Conservation (phyloP, 2,888 invertebrate species). For the Cryptocheilus praepositus region DNA sequence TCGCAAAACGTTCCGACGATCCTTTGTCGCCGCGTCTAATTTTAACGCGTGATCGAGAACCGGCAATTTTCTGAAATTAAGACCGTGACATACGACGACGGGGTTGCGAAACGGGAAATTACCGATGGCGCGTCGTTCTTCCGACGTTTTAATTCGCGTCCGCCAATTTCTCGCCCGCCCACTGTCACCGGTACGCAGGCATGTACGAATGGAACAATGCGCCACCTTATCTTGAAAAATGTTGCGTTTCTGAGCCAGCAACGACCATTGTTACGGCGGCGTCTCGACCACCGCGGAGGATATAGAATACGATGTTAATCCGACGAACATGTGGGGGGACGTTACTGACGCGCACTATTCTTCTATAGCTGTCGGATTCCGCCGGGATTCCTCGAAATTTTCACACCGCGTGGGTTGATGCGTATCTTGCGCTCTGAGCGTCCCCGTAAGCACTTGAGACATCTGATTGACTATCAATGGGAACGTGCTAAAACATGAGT, state of each 20-base stretch:
- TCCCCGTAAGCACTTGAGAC: no score
- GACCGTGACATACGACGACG: no score
- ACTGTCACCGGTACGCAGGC: not conserved
- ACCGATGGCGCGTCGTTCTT: not conserved
- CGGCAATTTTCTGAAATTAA: not conserved
- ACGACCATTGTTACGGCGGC: conserved; percentile 56
- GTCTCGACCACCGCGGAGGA: conserved; percentile 13
- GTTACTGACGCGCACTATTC: no score
- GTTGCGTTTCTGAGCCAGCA: conserved; percentile 56
- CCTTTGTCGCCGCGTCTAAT: not conserved
- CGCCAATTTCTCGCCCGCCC: not conserved
- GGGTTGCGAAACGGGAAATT: no score
- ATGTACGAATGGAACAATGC: conserved; percentile 60
- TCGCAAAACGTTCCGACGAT: not conserved
- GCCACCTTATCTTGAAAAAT: conserved; percentile 69
- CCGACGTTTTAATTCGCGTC: conserved; percentile 2
- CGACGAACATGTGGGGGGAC: not conserved
- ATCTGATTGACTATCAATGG: no score
- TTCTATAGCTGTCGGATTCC: no score
- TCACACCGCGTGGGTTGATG: no score
- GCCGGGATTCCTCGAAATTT: no score
- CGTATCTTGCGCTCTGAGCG: no score
- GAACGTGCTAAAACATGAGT: no score
- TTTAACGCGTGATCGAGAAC: not conserved
- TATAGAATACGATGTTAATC: conserved; percentile 38